phyloP scores from a whole-genome alignment of 2,888 invertebrate species.

The Marasmarcha lunaedactyla region DNA sequence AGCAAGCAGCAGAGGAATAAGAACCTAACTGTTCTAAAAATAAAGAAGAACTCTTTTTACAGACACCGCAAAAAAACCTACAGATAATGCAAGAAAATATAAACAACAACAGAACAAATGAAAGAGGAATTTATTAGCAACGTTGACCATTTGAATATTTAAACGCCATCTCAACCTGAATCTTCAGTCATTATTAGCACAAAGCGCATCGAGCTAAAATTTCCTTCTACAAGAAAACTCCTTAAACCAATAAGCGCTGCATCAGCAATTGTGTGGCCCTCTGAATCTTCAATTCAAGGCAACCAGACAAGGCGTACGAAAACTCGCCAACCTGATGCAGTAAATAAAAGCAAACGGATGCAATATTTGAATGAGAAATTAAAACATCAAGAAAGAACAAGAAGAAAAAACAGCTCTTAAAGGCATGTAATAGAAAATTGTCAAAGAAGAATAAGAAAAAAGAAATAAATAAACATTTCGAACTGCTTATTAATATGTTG shows the following conservation, averaged over 20 bases:
- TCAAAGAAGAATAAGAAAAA: no score
- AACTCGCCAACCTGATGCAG: conserved; percentile 10
- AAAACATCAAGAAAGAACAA: conserved; percentile 5
- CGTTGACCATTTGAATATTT: conserved; percentile 9
- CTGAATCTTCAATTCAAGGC: conserved; percentile 11
- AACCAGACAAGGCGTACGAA: conserved; percentile 10
- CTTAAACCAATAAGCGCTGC: conserved; percentile 13
- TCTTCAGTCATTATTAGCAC: conserved; percentile 9
- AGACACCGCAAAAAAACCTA: background rate
- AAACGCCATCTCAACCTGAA: conserved; percentile 12
- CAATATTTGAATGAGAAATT: conserved; percentile 1
- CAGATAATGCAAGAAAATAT: conserved; percentile 11
- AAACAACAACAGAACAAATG: conserved; percentile 8
- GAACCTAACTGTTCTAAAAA: conserved; percentile 8
- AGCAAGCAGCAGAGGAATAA: conserved; percentile 7
- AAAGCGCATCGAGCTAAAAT: conserved; percentile 8
- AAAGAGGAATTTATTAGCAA: conserved; percentile 11
- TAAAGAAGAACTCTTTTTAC: no score
- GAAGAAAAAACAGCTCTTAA: conserved; percentile 10
- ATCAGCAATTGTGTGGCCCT: conserved; percentile 10
- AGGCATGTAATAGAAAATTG: no score
- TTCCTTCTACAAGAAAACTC: conserved; percentile 9
- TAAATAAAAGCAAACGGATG: conserved; percentile 4
- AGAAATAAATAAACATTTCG: no score
- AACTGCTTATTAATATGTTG: no score